phyloP scores from a whole-genome alignment of 2,113 vertebrate genomes.

The Stomatorhinus ivindoensis region DNA sequence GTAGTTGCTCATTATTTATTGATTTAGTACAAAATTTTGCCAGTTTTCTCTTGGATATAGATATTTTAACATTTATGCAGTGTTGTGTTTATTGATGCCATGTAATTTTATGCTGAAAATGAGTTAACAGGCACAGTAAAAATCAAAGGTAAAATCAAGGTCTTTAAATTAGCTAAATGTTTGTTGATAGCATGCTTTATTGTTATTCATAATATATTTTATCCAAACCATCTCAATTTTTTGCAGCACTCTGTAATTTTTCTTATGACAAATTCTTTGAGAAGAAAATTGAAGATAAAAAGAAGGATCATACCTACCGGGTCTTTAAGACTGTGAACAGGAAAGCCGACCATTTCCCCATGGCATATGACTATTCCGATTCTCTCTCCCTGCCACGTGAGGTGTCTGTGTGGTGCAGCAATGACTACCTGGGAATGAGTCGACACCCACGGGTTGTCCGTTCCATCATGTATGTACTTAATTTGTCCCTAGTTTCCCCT shows the following conservation, averaged over 20 bases:
- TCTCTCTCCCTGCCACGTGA: conserved; percentile 70
- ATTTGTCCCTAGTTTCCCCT: background rate
- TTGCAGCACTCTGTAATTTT: conserved; percentile 70
- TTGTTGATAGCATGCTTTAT: background rate
- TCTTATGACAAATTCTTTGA: conserved; percentile 90
- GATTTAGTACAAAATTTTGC: background rate
- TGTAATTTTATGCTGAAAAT: background rate
- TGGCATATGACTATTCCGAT: conserved; percentile 81
- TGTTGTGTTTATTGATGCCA: background rate
- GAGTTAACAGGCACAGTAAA: background rate
- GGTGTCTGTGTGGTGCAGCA: conserved; percentile 97
- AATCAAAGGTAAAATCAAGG: background rate
- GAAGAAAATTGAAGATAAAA: conserved; percentile 92
- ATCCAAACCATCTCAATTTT: background rate
- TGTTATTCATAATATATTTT: background rate
- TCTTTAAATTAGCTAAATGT: background rate
- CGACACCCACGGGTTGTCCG: conserved; percentile 82
- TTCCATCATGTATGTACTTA: conserved; percentile 80
- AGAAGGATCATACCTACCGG: conserved; percentile 85
- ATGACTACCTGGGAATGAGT: conserved; percentile 97
- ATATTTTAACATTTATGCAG: no score
- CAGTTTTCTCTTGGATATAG: background rate
- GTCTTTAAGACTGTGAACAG: conserved; percentile 96
- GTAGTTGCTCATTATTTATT: background rate
- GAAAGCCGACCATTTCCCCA: conserved; percentile 77